These are phyloP conservation scores for Patiria miniata DNA, from an alignment of 35 echinoderm and acorn worm genomes.

Conservation along the genomic window DNA sequence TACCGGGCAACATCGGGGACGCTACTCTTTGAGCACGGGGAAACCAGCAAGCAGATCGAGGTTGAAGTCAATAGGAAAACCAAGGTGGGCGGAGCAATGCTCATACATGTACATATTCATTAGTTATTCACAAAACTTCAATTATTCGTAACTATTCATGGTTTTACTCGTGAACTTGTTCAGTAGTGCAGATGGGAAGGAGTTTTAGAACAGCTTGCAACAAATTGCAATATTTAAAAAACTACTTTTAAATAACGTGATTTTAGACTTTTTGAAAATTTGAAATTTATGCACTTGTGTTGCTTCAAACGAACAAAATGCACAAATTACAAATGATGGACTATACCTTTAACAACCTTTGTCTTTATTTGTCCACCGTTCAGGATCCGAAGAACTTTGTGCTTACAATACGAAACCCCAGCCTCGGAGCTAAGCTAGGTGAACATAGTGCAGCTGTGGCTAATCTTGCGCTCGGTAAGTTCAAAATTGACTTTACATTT, in stretches of 20 bases:
- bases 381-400: constrained; percentile 95
- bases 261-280: no score
- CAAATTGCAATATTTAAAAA: no score
- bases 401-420: constrained; percentile 86
- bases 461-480: constrained; percentile 70
- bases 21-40: constrained; percentile 89
- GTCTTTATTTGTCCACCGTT: constrained; percentile 6
- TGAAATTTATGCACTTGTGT: no score
- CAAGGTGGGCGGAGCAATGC: constrained; percentile 27
- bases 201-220: no score
- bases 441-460: constrained; percentile 93
- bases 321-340: no score
- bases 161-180: no score
- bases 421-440: constrained; percentile 87
- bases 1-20: constrained; percentile 67
- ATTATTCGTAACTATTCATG: no score
- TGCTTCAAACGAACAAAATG: no score
- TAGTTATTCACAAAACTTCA: no score
- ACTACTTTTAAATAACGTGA: no score
- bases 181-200: no score
- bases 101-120: no score
- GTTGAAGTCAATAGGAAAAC: constrained; percentile 75
- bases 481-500: background rate
- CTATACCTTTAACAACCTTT: background rate
- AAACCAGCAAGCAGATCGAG: constrained; percentile 67